Base-by-base conservation (phyloP, 2,888 invertebrate species). In the Drosophila mimetica region DNA sequence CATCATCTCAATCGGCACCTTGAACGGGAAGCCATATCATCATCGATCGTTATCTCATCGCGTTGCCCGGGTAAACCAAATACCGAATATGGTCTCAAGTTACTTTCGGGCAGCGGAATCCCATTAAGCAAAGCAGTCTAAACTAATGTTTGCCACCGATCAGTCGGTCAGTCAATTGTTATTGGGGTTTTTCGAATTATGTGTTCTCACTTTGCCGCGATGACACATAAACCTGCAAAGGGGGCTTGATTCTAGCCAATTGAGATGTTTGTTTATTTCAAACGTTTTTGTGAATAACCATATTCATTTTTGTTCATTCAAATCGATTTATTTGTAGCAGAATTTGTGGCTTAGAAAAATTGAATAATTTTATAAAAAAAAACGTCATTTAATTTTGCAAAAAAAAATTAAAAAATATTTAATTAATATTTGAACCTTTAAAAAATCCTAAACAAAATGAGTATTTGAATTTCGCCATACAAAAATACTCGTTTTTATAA, bases 111-210 rank as follows among this genome's bases (percentile, higher is more conserved):
- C 61, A 34, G 37, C 57, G 20, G 41, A 55, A 60, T 57, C 16
- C 63, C 61, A 54, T 54, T 54, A 65, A 36, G 28, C 37, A 36
- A 65, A 36, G 28, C 37, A 36, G 41, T 46, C 41, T 52, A 42
- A 69, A 46, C 66, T 14, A 50, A 70, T 71, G 69, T 69, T 69
- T 52, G 69, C 18, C 13, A 20, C 37, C 30, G 41, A 53, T 11
- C 11, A n/a, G 34, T 16, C 16, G 37, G 9, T 37, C 37, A 37
- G 8, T 16, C 41, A 11, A 58, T 59, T 28, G 37, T 25, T 22
- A 42, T 25, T 28, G 28, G 41, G 47, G 8, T 13, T 41, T 34
- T 36, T 57, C 32, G 14, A 14, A 7, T 8, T 22, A 41, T 25
- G 25, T 25, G 25, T 25, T 25, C 25, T 25, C 25, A 25, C 25